Base-by-base conservation (phyloP, 2,888 invertebrate species). In the Flexamia atlantica region DNA sequence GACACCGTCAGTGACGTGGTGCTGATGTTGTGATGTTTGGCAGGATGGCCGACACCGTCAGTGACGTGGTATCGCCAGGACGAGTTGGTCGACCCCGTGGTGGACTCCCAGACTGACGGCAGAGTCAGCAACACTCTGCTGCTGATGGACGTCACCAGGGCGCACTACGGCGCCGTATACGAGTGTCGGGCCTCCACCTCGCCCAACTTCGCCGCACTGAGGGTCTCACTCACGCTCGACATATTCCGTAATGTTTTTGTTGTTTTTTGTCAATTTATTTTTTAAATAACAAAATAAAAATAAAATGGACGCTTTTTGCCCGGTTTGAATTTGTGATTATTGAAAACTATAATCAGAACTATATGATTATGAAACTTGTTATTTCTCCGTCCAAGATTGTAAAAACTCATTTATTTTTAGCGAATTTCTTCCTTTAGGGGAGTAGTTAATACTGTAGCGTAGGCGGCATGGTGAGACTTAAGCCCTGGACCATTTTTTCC, bases 211-310 rank as follows among this genome's bases (percentile, higher is more conserved):
- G 36, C 82, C 28, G 30, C 82, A 25, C 82, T 83, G 25, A 14
- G 40, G 10, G 74, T 70, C 5, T 17, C 74, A 12, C 14, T 83
- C 40, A 28, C 74, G 0, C 57, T 84, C 57, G 85, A 68, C 82
- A 86, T 85, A 87, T 86, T 84, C 84, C 88, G 87, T 89, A 88
- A 87, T n/a, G n/a, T n/a, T n/a, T n/a, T n/a, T n/a, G n/a, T n/a
- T n/a, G n/a, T n/a, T n/a, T n/a, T n/a, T n/a, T n/a, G n/a, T n/a
- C n/a, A n/a, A n/a, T n/a, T n/a, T n/a, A n/a, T n/a, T n/a, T n/a
- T n/a, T n/a, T n/a, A n/a, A n/a, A n/a, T n/a, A n/a, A n/a, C n/a
- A n/a, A n/a, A n/a, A n/a, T n/a, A n/a, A n/a, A n/a, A n/a, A n/a
- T n/a, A n/a, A n/a, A n/a, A n/a, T n/a, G n/a, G n/a, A n/a, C n/a